Evolutionary conservation across 1,140 invertebrate genomes (phyloP).

Genomic region (Drosophila kepulauana): DNA sequence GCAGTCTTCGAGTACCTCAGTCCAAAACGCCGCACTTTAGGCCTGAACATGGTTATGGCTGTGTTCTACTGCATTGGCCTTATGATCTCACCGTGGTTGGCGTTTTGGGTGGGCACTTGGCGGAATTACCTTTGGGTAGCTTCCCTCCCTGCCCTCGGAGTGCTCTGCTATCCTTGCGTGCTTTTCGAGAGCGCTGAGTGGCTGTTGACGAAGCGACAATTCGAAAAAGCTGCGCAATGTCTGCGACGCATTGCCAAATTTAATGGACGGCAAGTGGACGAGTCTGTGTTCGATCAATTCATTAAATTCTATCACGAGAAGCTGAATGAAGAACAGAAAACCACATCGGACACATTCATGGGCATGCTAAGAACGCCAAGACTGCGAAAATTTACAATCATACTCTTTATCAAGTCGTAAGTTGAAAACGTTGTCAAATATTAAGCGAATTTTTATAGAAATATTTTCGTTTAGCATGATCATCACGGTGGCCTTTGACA

Average conservation of each 20-base stretch:
- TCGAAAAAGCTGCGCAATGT: conserved; percentile 86
- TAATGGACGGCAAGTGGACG: conserved; percentile 85
- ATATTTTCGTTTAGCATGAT: conserved; percentile 85
- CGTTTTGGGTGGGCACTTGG: conserved; percentile 86
- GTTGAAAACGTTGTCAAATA: conserved; percentile 34
- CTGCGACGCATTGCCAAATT: conserved; percentile 86
- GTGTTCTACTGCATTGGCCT: conserved; percentile 87
- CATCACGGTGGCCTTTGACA: conserved; percentile 87
- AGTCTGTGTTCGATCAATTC: conserved; percentile 85
- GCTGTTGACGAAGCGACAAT: conserved; percentile 86
- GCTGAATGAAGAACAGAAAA: conserved; percentile 44
- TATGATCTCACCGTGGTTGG: conserved; percentile 87
- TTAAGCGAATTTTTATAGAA: no score
- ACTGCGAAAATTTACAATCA: conserved; percentile 86
- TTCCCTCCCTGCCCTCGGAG: conserved; percentile 85
- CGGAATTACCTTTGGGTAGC: conserved; percentile 86
- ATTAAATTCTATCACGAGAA: conserved; percentile 69
- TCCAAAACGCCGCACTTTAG: conserved; percentile 86
- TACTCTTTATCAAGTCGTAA: conserved; percentile 88
- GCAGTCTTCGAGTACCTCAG: conserved; percentile 87
- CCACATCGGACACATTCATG: conserved; percentile 76
- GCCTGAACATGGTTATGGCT: conserved; percentile 87
- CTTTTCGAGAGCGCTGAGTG: conserved; percentile 88
- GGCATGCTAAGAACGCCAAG: conserved; percentile 86
- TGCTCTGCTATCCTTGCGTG: conserved; percentile 85